A percentile compares a stretch with the other conserved stretches of the same genome.
These are phyloP conservation scores for Sesamia inferens DNA, from an alignment of 2,888 invertebrate species.

Conservation along the genomic window DNA sequence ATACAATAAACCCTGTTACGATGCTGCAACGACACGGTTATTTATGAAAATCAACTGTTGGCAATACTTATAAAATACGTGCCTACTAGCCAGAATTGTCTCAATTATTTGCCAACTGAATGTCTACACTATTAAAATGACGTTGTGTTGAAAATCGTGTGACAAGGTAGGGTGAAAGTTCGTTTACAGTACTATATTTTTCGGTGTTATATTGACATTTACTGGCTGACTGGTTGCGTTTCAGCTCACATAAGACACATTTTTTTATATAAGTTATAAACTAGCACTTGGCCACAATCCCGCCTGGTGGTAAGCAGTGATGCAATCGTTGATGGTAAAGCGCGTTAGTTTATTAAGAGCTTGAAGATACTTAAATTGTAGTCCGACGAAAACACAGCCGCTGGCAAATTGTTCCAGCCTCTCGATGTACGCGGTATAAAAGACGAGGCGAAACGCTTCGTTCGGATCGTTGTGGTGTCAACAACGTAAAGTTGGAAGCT, in stretches of 20 bases:
- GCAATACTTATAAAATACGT: slow-evolving; percentile 66
- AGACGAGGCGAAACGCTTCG: too few relatives aligned
- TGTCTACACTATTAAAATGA: slow-evolving; percentile 69
- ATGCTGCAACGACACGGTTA: slow-evolving; percentile 60
- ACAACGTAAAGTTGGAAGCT: too few relatives aligned
- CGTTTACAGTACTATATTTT: slow-evolving; percentile 13
- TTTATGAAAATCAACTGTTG: slow-evolving; percentile 59
- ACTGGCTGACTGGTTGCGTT: slow-evolving; percentile 5
- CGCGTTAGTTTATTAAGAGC: too few relatives aligned
- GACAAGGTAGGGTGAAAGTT: slow-evolving; percentile 52
- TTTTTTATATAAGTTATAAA: too few relatives aligned
- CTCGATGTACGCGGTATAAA: too few relatives aligned
- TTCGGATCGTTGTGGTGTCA: too few relatives aligned
- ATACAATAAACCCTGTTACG: slow-evolving; percentile 35
- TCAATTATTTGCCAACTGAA: slow-evolving; percentile 64
- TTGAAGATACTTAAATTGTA: too few relatives aligned
- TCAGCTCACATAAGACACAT: neutral
- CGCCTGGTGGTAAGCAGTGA: too few relatives aligned
- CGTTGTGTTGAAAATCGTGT: slow-evolving; percentile 66
- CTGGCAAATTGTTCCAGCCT: too few relatives aligned
- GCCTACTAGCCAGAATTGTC: slow-evolving; percentile 52
- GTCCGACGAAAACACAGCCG: too few relatives aligned
- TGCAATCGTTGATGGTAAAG: too few relatives aligned
- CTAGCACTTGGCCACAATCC: too few relatives aligned
- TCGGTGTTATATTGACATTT: slow-evolving; percentile 18